Base-by-base conservation (phyloP, 2,888 invertebrate species). In the Synanthedon myopaeformis region DNA sequence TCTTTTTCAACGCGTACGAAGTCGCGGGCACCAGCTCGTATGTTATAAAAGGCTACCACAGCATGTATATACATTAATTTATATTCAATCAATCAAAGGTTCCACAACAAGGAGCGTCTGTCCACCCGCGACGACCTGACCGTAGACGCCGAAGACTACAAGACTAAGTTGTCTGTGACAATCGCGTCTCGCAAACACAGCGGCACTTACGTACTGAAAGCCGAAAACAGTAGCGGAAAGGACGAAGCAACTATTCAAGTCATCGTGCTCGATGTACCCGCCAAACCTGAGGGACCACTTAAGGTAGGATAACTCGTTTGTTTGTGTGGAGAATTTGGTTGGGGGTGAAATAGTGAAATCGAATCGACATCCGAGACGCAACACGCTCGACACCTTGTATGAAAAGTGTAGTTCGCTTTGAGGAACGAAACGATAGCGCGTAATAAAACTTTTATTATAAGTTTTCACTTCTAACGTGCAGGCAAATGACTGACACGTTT, bases 261-360 rank as follows among this genome's bases (percentile, higher is more conserved):
- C 14, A 93, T 91, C 55, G 94, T 98, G 0, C 82, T 97, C 53
- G 97, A 96, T 71, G 94, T 93, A 70, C 98, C 98, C 1, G 91
- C 92, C n/a, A 93, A 95, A 70, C 97, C 97, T 42, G 96, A 96
- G 77, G 98, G 97, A 59, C 97, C 97, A 10, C 89, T 98, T 23
- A 94, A 94, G 85, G 92, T 94, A 54, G 61, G 49, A 28, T 10
- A 35, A 35, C 35, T 28, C 19, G 4, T 4, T 23, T 23, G 19
- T 23, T 23, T 23, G 19, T 23, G 4, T 23, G 19, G 19, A 23
- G 19, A 4, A 23, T 23, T 23, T 23, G 19, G 19, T 23, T 23
- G 19, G 19, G 4, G 19, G 19, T 23, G 4, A 4, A 23, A 4
- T 4, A 23, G 19, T 17, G 17, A 17, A 17, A 17, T 17, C 17